These are phyloP conservation scores for Miichthys miiuy DNA, from an alignment of 2,797 vertebrate genomes.

Conservation along the genomic window DNA sequence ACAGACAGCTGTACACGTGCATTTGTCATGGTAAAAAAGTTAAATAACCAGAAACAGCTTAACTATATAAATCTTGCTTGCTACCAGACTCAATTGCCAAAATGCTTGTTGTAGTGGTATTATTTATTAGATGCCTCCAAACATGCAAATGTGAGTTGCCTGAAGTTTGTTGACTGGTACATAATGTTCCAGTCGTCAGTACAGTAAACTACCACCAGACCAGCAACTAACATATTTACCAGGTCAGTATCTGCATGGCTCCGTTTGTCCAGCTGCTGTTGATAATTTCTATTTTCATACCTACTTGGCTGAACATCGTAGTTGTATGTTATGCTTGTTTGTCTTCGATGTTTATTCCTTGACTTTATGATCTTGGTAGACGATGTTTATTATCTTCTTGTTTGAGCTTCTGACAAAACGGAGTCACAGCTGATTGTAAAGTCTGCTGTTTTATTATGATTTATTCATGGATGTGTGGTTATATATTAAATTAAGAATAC, in stretches of 20 bases:
- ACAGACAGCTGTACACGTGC: too few species aligned
- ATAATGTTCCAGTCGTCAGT: background rate
- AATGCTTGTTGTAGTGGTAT: too few species aligned
- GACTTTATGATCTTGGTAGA: background rate
- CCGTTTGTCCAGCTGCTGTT: constrained; percentile 21
- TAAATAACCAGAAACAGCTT: too few species aligned
- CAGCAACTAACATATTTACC: background rate
- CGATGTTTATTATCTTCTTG: background rate
- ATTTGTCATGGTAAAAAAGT: too few species aligned
- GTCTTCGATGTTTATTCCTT: background rate
- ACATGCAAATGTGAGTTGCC: too few species aligned
- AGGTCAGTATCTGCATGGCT: background rate
- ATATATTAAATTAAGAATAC: too few species aligned
- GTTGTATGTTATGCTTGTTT: background rate
- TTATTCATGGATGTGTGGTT: background rate
- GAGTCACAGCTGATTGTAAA: background rate
- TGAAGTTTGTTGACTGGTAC: too few species aligned
- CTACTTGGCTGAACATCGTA: background rate
- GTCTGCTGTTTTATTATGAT: background rate
- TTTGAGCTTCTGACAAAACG: constrained; percentile 20
- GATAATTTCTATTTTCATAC: background rate
- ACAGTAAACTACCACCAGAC: background rate
- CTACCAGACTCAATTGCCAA: too few species aligned
- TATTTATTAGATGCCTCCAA: too few species aligned
- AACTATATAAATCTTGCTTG: too few species aligned